These are phyloP conservation scores for Poeciliopsis presidionis DNA, from an alignment of 2,797 vertebrate genomes.

Conservation along the genomic window DNA sequence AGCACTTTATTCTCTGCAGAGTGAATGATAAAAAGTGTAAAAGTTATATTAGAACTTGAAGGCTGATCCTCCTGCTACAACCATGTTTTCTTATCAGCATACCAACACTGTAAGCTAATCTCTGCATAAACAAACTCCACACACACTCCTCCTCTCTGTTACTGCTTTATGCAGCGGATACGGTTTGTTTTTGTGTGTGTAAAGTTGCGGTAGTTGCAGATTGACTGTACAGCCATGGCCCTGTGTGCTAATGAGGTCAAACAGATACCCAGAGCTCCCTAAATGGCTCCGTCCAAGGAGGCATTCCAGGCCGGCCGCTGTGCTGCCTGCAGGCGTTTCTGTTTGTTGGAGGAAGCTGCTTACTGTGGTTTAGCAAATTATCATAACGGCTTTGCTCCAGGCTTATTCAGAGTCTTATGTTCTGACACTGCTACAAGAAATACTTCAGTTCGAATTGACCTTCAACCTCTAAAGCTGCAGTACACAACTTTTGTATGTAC, in stretches of 20 bases:
- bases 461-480: slow-evolving; percentile 26
- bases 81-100: slow-evolving; percentile 53
- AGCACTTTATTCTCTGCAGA: background rate
- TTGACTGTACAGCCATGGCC: slow-evolving; percentile 37
- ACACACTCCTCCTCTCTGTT: slow-evolving; percentile 14
- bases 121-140: slow-evolving; percentile 53
- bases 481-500: background rate
- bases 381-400: slow-evolving; percentile 40
- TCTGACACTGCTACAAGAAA: slow-evolving; percentile 12
- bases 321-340: slow-evolving; percentile 48
- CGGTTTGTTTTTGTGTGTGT: slow-evolving; percentile 40
- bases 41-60: background rate
- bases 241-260: slow-evolving; percentile 71
- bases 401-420: slow-evolving; percentile 31
- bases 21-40: background rate
- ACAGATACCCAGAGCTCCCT: slow-evolving; percentile 60
- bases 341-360: slow-evolving; percentile 35
- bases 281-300: slow-evolving; percentile 53
- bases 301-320: slow-evolving; percentile 51
- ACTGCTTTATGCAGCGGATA: slow-evolving; percentile 14
- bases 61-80: slow-evolving; percentile 33
- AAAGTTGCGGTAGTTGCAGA: slow-evolving; percentile 54
- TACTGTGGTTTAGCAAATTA: slow-evolving; percentile 43
- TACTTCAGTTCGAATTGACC: slow-evolving; percentile 27
- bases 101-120: slow-evolving; percentile 53